phyloP scores from a whole-genome alignment of 2,888 invertebrate genomes.

The Drosophila kokeensis region DNA sequence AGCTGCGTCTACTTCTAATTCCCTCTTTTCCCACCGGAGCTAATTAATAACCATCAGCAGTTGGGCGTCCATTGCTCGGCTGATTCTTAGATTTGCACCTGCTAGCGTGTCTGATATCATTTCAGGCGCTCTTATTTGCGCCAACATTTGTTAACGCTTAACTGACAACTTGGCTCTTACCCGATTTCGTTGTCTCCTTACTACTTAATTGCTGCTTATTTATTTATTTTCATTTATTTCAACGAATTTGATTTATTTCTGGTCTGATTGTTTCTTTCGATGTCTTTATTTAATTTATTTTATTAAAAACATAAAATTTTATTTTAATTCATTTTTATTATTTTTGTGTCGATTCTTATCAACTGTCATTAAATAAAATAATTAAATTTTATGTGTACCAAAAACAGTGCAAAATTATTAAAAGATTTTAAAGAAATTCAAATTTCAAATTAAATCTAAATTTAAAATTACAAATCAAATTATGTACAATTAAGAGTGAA shows the following conservation, averaged over 20 bases:
- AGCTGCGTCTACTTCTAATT: constrained; percentile 6
- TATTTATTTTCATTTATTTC: neutral
- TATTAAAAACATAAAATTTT: neutral
- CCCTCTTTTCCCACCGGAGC: constrained; percentile 75
- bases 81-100: constrained; percentile 7
- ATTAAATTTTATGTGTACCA: neutral
- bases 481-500: neutral
- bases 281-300: neutral
- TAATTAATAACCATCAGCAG: constrained; percentile 73
- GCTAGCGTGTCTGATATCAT: neutral
- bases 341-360: neutral
- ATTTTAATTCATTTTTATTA: neutral
- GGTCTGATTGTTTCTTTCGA: neutral
- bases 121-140: neutral
- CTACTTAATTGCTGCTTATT: neutral
- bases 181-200: neutral
- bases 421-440: no score
- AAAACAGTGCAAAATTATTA: neutral
- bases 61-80: constrained; percentile 12
- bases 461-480: no score
- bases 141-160: constrained; percentile 1
- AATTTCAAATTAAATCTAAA: no score
- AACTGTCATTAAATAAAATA: neutral
- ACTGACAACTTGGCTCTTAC: neutral
- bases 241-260: neutral